These are phyloP conservation scores for Cremastobaeus sp. DNA, from an alignment of 2,888 invertebrate species.

Conservation along the genomic window DNA sequence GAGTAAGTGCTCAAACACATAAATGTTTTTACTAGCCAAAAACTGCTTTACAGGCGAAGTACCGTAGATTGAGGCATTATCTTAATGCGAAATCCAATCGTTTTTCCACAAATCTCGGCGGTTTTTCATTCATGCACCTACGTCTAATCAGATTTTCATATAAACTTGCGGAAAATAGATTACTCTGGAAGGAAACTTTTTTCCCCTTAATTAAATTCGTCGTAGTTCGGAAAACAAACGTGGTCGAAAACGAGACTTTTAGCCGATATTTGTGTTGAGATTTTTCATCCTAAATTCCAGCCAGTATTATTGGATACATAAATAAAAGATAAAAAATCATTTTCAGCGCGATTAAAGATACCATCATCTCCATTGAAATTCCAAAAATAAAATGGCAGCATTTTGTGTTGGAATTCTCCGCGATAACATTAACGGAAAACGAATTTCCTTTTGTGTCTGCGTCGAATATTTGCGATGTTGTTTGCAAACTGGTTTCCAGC, in stretches of 20 bases:
- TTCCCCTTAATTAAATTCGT: too few species aligned
- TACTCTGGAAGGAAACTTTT: slow-evolving; percentile 20
- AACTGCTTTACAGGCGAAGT: slow-evolving; percentile 46
- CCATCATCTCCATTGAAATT: too few species aligned
- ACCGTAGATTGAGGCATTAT: slow-evolving; percentile 42
- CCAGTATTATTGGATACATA: too few species aligned
- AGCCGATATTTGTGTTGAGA: too few species aligned
- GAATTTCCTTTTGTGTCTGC: background rate
- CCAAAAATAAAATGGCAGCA: too few species aligned
- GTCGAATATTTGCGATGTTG: slow-evolving; percentile 24
- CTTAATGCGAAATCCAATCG: slow-evolving; percentile 55
- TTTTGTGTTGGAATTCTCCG: slow-evolving; percentile 14
- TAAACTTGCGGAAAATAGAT: slow-evolving; percentile 40
- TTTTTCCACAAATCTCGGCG: slow-evolving; percentile 48
- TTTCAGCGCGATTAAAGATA: too few species aligned
- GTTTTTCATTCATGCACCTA: slow-evolving; percentile 19
- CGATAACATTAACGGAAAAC: slow-evolving; percentile 18
- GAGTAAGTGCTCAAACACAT: slow-evolving; percentile 58
- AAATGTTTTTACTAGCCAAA: slow-evolving; percentile 57
- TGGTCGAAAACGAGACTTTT: too few species aligned
- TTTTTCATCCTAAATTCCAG: too few species aligned
- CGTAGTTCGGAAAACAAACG: background rate
- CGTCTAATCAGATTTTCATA: slow-evolving; percentile 37
- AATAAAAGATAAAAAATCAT: too few species aligned
- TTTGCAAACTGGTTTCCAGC: slow-evolving; percentile 29